Conservation (phyloP, 2,888 invertebrate species). For the Rotaria sp. region DNA sequence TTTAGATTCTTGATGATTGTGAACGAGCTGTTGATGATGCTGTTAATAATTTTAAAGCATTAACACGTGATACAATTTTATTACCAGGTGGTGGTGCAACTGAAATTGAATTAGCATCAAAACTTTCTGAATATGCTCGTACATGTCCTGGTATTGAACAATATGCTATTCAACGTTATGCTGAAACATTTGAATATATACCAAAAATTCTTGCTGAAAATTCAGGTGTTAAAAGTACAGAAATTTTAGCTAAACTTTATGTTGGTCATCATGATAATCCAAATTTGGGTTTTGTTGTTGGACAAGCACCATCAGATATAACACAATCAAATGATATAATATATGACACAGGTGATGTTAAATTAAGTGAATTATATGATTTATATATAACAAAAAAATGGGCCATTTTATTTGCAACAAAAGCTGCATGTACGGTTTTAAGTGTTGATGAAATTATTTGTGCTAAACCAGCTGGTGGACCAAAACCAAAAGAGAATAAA, state of each 20-base stretch:
- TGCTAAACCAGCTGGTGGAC: constrained; percentile 92
- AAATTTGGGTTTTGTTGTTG: constrained; percentile 64
- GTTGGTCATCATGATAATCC: constrained; percentile 82
- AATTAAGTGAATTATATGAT: constrained; percentile 66
- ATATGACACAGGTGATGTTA: constrained; percentile 65
- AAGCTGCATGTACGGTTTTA: constrained; percentile 81
- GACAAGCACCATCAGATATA: not conserved
- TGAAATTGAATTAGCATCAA: constrained; percentile 83
- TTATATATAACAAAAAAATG: constrained; percentile 77
- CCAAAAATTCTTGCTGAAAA: constrained; percentile 89
- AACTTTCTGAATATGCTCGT: constrained; percentile 58
- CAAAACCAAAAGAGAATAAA: constrained; percentile 63
- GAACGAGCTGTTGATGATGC: constrained; percentile 97
- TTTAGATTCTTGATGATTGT: constrained; percentile 88
- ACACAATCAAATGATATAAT: constrained; percentile 65
- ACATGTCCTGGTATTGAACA: constrained; percentile 68
- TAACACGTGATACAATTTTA: constrained; percentile 66
- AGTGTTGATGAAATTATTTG: constrained; percentile 91
- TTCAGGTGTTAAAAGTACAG: constrained; percentile 61
- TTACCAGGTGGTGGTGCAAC: constrained; percentile 88
- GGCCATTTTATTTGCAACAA: constrained; percentile 88
- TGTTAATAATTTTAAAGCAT: constrained; percentile 90
- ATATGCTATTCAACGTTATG: constrained; percentile 87
- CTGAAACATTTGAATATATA: constrained; percentile 73
- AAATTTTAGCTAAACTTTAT: constrained; percentile 77